Evolutionary conservation across 2,113 vertebrate species (phyloP), one percentile per base, ranked within the genome.

Genomic region (Chitala chitala): DNA sequence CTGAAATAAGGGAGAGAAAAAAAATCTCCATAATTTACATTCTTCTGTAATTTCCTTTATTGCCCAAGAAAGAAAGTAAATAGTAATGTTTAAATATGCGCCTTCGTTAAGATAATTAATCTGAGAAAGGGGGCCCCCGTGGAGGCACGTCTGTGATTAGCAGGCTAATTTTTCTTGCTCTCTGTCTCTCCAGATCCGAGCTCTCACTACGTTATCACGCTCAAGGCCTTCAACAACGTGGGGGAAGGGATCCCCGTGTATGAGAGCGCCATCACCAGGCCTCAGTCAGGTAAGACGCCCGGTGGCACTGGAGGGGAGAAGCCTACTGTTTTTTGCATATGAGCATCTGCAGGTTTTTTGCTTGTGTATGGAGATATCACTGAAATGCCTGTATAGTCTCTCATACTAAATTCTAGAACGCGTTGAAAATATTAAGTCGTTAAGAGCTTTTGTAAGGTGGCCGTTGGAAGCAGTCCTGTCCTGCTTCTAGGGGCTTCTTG

Each of bases 221-320:
- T 99, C 84, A 98, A 97, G 81, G 97, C 97, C 0, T 99, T 87
- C 73, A 99, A 99, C 86, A 98, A 98, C 0, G 91, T 98, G 46
- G 97, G 97, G 0, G 96, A 99, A 84, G 97, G 97, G 44, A 96
- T 98, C 56, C 97, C 97, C 0, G 92, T 99, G 71, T 98, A 99
- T 0, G 97, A 99, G 89, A 99, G 97, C 4, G 96, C 97, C 0
- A 88, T 94, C 84, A 99, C 97, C 77, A 87, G 97, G 72, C 94
- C 94, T 0, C 95, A 96, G 81, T 95, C 96, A 75, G 97, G 97
- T 99, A 93, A 1, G 78, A 61, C 68, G 4, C 3, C 10, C 5
- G 10, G 36, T 15, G 29, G 38, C 22, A 31, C 3, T 12, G n/a
- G 31, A 12, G 3, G 38, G n/a, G n/a, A n/a, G n/a, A n/a, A n/a